Percentiles rank a stretch among this genome's conserved stretches.
Conservation (phyloP, 2,797 vertebrate genomes). For the Gymnopithys bicolor region DNA sequence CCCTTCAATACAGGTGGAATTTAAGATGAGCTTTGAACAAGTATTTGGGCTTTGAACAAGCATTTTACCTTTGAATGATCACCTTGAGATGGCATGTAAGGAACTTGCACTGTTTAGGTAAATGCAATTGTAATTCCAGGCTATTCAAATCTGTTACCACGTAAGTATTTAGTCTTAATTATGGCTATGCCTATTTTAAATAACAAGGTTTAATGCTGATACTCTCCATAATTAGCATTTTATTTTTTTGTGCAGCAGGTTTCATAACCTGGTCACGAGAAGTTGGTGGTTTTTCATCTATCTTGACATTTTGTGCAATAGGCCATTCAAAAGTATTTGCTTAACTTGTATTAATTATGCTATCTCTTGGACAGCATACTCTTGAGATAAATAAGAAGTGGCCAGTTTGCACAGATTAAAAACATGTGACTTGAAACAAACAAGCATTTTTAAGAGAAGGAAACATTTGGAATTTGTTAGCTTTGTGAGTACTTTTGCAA, state of each 20-base stretch:
- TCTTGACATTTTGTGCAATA: not conserved
- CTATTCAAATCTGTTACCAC: not conserved
- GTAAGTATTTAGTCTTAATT: not conserved
- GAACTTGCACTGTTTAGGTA: not conserved
- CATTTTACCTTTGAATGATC: not conserved
- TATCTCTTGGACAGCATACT: slow-evolving; percentile 46
- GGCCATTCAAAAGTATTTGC: not conserved
- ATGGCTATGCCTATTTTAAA: not conserved
- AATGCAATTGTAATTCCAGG: not conserved
- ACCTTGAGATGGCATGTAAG: not conserved
- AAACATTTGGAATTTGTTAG: slow-evolving; percentile 78
- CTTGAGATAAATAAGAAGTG: slow-evolving; percentile 68
- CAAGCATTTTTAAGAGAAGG: slow-evolving; percentile 64
- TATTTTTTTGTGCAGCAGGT: not conserved
- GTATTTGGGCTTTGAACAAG: not conserved
- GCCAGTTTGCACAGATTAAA: slow-evolving; percentile 68
- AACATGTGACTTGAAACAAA: slow-evolving; percentile 76
- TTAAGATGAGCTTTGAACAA: not conserved
- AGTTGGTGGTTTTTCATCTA: not conserved
- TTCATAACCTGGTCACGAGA: not conserved
- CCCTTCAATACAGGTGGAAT: not conserved
- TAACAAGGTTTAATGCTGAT: not conserved
- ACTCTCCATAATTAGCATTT: not conserved
- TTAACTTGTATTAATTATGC: slow-evolving; percentile 28
- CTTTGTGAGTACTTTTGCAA: slow-evolving; percentile 55